Conservation (phyloP, 2,888 invertebrate species). For the Amblyteles armatorius region DNA sequence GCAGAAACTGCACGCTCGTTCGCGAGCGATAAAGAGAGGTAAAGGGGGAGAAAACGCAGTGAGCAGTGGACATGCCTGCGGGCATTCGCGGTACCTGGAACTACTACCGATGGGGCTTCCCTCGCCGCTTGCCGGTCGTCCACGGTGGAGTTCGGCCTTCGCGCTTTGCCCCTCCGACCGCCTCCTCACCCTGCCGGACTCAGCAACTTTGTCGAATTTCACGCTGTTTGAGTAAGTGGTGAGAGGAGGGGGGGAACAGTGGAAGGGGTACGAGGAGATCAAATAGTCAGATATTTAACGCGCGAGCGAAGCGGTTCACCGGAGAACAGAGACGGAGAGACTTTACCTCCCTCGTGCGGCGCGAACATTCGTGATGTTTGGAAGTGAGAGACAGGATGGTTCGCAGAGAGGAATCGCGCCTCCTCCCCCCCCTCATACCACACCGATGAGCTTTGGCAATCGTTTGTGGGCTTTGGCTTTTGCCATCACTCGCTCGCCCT, state of each 20-base stretch:
- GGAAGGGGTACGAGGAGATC: conserved; percentile 71
- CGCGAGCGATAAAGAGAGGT: conserved; percentile 13
- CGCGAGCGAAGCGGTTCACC: conserved; percentile 43
- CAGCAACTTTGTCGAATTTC: conserved; percentile 82
- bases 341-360: conserved; percentile 1
- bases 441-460: conserved; percentile 15
- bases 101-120: neutral
- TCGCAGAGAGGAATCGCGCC: conserved; percentile 19
- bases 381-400: conserved; percentile 24
- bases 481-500: conserved; percentile 21
- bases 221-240: conserved; percentile 81
- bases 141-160: conserved; percentile 41
- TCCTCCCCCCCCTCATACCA: neutral
- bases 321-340: conserved; percentile 15
- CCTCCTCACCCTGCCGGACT: conserved; percentile 69
- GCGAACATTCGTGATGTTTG: neutral
- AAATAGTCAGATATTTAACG: conserved; percentile 80
- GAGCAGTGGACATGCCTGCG: conserved; percentile 57
- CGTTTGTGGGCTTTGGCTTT: conserved; percentile 56
- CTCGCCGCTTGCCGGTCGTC: conserved; percentile 7
- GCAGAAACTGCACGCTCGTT: neutral
- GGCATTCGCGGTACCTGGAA: conserved; percentile 43
- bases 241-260: conserved; percentile 50
- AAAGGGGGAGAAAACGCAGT: conserved; percentile 34
- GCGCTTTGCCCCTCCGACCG: conserved; percentile 18